phyloP scores from a whole-genome alignment of 92 coral and sea anemone species.

The Zoanthus solanderi region DNA sequence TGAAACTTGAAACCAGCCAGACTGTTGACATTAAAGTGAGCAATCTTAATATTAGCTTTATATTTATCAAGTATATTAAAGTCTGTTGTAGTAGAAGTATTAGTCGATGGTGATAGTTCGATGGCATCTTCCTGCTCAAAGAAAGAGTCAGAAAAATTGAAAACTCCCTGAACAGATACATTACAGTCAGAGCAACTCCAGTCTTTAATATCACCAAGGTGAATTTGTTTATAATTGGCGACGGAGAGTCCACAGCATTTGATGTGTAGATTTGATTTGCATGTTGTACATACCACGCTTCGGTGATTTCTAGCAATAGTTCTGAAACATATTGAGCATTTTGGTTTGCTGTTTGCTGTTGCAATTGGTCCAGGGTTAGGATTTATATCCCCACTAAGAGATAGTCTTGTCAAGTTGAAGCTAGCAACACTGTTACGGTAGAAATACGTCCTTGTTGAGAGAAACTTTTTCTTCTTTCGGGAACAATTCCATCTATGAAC shows the following conservation, averaged over 20 bases:
- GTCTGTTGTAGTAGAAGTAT: neutral
- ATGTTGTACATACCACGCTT: conserved; percentile 39
- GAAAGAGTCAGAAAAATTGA: neutral
- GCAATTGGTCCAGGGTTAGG: conserved; percentile 26
- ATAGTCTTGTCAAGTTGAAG: neutral
- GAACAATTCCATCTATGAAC: conserved; percentile 1
- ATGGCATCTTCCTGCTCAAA: neutral
- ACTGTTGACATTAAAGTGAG: conserved; percentile 41
- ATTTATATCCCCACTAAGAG: neutral
- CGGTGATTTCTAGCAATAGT: conserved; percentile 49
- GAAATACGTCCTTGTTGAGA: neutral
- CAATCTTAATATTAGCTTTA: conserved; percentile 38
- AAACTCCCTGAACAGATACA: neutral
- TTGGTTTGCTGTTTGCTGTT: conserved; percentile 1
- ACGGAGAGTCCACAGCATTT: too few species aligned
- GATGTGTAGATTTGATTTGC: neutral
- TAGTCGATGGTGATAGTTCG: neutral
- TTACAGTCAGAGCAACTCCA: neutral
- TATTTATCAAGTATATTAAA: conserved; percentile 1
- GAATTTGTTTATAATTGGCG: neutral
- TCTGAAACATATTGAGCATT: conserved; percentile 49
- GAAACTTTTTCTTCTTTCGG: neutral
- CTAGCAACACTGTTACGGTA: conserved; percentile 12
- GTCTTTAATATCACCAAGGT: neutral
- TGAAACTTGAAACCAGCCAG: conserved; percentile 53